Evolutionary conservation across 1,140 invertebrate genomes (phyloP).

Genomic region (Elymnias hypermnestra): DNA sequence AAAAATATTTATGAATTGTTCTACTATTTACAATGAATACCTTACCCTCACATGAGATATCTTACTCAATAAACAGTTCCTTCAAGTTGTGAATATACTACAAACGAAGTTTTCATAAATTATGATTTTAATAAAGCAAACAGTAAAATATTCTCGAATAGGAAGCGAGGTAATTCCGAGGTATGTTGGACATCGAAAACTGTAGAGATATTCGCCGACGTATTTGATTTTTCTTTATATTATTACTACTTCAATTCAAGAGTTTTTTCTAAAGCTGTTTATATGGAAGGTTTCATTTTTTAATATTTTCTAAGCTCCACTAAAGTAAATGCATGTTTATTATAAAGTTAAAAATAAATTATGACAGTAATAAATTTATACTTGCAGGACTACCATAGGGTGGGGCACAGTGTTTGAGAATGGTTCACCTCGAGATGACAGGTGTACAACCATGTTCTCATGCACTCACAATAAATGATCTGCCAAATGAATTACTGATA

Average conservation of each 20-base stretch:
- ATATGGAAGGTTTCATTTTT: background rate
- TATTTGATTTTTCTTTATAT: constrained; percentile 6
- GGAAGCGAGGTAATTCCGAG: constrained; percentile 59
- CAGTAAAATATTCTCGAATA: constrained; percentile 60
- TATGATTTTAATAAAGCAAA: constrained; percentile 69
- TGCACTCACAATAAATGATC: constrained; percentile 65
- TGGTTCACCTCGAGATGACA: constrained; percentile 69
- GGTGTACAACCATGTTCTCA: constrained; percentile 43
- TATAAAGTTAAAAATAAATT: no score
- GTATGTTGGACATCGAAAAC: constrained; percentile 28
- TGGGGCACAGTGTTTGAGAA: constrained; percentile 34
- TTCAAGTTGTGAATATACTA: constrained; percentile 36
- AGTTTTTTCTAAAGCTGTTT: background rate
- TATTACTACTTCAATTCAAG: constrained; percentile 2
- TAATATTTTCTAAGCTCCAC: no score
- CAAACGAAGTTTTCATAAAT: constrained; percentile 55
- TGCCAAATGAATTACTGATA: constrained; percentile 74
- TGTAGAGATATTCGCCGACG: background rate
- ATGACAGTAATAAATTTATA: constrained; percentile 3
- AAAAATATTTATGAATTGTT: constrained; percentile 29
- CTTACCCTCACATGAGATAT: constrained; percentile 26
- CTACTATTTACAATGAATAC: constrained; percentile 37
- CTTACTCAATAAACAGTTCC: constrained; percentile 32
- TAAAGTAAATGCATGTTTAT: no score
- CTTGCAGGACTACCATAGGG: constrained; percentile 46